A percentile compares a stretch with the other conserved stretches of the same genome.
Evolutionary conservation across 1,140 invertebrate species (phyloP).

Genomic region (Aphelinus certus): DNA sequence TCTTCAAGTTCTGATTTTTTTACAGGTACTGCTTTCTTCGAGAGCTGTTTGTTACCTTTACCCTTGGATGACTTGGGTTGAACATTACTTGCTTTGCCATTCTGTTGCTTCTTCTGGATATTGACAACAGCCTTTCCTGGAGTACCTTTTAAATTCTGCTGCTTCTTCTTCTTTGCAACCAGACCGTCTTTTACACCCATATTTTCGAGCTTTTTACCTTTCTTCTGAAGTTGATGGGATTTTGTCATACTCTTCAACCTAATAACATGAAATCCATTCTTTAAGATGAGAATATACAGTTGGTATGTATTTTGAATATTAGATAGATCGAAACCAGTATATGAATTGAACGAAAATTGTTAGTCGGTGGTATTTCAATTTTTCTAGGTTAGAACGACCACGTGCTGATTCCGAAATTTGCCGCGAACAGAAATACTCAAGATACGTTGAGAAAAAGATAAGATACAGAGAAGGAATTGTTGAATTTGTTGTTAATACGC

Average conservation of each 20-base stretch:
- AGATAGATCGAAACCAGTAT: too few species aligned
- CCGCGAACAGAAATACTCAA: neutral
- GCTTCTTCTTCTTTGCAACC: conserved; percentile 2
- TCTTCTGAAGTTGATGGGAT: conserved; percentile 10
- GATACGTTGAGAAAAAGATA: too few species aligned
- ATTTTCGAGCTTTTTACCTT: conserved; percentile 1
- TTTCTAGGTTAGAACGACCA: conserved; percentile 28
- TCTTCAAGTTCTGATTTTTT: neutral
- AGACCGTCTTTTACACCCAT: conserved; percentile 17
- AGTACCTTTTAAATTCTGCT: conserved; percentile 1
- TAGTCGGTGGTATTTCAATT: neutral
- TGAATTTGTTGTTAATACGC: too few species aligned
- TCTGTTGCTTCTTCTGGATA: neutral
- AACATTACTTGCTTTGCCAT: neutral
- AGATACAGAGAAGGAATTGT: too few species aligned
- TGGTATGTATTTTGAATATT: too few species aligned
- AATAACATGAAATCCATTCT: too few species aligned
- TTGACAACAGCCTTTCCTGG: neutral
- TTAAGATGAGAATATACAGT: too few species aligned
- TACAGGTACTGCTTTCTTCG: neutral
- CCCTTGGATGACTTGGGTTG: neutral
- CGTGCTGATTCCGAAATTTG: neutral
- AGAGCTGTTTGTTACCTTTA: conserved; percentile 2
- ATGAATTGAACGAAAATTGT: too few species aligned
- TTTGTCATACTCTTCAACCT: conserved; percentile 22